These are phyloP conservation scores for Hucho hucho DNA, from an alignment of 2,113 vertebrate genomes.

Conservation along the genomic window DNA sequence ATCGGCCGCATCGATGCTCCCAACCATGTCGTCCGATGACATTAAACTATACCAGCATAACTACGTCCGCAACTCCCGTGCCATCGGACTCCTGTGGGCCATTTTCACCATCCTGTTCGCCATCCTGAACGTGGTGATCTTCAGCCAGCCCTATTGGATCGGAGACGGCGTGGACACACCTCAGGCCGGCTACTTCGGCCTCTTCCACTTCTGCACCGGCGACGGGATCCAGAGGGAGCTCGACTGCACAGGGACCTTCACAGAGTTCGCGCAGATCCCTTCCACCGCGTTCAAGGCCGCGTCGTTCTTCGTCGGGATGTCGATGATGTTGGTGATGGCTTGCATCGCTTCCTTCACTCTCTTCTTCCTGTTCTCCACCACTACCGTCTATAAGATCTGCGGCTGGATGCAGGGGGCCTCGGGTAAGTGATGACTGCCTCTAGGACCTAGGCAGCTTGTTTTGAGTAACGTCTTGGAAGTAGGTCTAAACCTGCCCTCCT, in stretches of 20 bases:
- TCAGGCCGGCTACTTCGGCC: conserved; percentile 95
- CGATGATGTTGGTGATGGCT: conserved; percentile 92
- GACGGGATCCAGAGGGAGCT: conserved; percentile 88
- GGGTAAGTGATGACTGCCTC: conserved; percentile 70
- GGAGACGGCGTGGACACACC: conserved; percentile 95
- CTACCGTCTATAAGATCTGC: conserved; percentile 96
- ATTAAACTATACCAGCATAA: conserved; percentile 94
- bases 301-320: conserved; percentile 94
- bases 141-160: conserved; percentile 97
- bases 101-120: conserved; percentile 96
- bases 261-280: conserved; percentile 91
- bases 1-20: conserved; percentile 84
- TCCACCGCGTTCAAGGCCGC: conserved; percentile 94
- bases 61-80: conserved; percentile 92
- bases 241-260: conserved; percentile 92
- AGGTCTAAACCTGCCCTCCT: no score
- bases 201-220: conserved; percentile 93
- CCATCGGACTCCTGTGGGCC: conserved; percentile 95
- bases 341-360: conserved; percentile 94
- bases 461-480: no score
- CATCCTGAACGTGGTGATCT: conserved; percentile 93
- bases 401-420: conserved; percentile 95
- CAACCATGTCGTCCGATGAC: conserved; percentile 82
- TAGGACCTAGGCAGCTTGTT: no score
- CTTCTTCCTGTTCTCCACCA: conserved; percentile 97